Evolutionary conservation across 2,113 vertebrate genomes (phyloP).

Genomic region (Xenopus laevis): DNA sequence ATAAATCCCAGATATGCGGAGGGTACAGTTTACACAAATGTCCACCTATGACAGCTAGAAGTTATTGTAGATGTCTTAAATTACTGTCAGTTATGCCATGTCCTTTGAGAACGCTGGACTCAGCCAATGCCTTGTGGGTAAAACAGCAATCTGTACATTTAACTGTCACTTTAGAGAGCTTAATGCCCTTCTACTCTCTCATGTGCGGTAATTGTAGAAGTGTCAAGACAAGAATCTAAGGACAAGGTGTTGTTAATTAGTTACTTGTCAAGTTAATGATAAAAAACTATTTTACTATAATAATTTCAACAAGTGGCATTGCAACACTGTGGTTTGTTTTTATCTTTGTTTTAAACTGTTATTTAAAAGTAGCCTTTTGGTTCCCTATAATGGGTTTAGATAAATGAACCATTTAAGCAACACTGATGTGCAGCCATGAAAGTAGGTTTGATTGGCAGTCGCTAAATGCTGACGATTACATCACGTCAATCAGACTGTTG

Average conservation of each 20-base stretch:
- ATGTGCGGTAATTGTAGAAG: slow-evolving; percentile 57
- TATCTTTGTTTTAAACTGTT: too few relatives aligned
- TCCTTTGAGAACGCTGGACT: slow-evolving; percentile 48
- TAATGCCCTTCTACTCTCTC: slow-evolving; percentile 56
- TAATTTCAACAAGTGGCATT: too few relatives aligned
- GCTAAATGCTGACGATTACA: too few relatives aligned
- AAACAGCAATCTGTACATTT: slow-evolving; percentile 52
- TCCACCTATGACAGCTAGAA: slow-evolving; percentile 48
- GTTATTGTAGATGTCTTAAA: slow-evolving; percentile 54
- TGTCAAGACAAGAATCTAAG: slow-evolving; percentile 49
- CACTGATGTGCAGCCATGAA: too few relatives aligned
- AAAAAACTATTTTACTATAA: too few relatives aligned
- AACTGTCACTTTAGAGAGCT: slow-evolving; percentile 62
- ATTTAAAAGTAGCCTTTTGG: too few relatives aligned
- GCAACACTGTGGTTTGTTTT: too few relatives aligned
- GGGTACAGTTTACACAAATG: background rate
- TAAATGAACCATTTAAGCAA: too few relatives aligned
- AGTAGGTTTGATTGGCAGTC: too few relatives aligned
- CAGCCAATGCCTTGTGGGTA: slow-evolving; percentile 56
- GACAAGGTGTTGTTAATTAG: slow-evolving; percentile 55
- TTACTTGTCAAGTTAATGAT: slow-evolving; percentile 54
- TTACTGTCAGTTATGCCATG: slow-evolving; percentile 57
- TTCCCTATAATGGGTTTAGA: too few relatives aligned
- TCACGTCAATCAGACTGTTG: too few relatives aligned
- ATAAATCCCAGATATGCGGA: too few relatives aligned